Conservation (phyloP, 2,113 vertebrate genomes). For the Polypterus senegalus region DNA sequence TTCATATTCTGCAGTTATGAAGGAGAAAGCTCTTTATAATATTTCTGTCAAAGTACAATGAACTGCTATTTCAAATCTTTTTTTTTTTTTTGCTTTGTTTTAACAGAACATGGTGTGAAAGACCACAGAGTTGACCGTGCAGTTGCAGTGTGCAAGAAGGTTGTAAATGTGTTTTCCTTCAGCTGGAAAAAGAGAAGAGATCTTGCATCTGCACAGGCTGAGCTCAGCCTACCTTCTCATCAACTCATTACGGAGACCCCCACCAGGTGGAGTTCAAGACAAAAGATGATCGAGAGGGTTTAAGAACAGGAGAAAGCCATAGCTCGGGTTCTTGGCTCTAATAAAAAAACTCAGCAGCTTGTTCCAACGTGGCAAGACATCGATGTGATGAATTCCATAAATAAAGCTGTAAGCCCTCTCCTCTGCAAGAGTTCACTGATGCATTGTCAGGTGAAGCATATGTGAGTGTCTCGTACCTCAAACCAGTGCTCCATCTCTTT, state of each 20-base stretch:
- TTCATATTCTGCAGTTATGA: no score
- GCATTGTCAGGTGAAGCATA: slow-evolving; percentile 5
- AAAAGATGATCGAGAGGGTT: slow-evolving; percentile 10
- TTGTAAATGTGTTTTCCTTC: slow-evolving; percentile 4
- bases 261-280: slow-evolving; percentile 9
- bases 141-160: slow-evolving; percentile 10
- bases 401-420: slow-evolving; percentile 9
- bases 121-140: not conserved
- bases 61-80: no score
- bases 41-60: no score
- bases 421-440: slow-evolving; percentile 11
- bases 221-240: slow-evolving; percentile 5
- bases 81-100: no score
- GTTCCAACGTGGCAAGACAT: slow-evolving; percentile 9
- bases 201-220: slow-evolving; percentile 1
- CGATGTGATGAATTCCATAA: slow-evolving; percentile 8
- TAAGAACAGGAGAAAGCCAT: slow-evolving; percentile 13
- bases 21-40: no score
- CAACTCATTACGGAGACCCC: slow-evolving; percentile 7
- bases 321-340: slow-evolving; percentile 3
- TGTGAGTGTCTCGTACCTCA: slow-evolving; percentile 9
- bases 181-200: slow-evolving; percentile 1
- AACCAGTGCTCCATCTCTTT: slow-evolving; percentile 7
- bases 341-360: slow-evolving; percentile 11
- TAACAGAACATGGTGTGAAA: no score